A percentile compares a stretch with the other conserved stretches of the same genome.
phyloP scores from a whole-genome alignment of 2,888 invertebrate species.

The Acrocyrtus sp. region DNA sequence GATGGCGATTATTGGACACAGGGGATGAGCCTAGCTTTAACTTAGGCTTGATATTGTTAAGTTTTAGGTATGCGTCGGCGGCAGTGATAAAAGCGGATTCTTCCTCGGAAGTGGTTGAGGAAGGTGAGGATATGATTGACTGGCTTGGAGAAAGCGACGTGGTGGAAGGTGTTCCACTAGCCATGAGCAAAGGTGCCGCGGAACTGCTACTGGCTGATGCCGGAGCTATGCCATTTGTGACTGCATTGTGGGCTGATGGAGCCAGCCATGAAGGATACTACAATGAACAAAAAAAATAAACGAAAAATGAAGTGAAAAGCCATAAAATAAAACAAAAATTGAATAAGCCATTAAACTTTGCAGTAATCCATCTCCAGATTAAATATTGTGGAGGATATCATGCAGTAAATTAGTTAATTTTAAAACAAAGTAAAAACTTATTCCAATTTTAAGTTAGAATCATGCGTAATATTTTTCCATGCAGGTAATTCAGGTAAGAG shows the following conservation, averaged over 20 bases:
- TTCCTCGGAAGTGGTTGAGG: constrained; percentile 30
- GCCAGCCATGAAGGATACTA: constrained; percentile 47
- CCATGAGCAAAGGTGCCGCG: constrained; percentile 30
- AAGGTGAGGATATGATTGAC: constrained; percentile 28
- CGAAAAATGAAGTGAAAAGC: constrained; percentile 4
- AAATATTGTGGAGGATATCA: no score
- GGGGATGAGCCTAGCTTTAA: constrained; percentile 30
- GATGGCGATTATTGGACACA: constrained; percentile 4
- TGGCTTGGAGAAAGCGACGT: constrained; percentile 37
- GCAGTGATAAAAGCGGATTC: constrained; percentile 25
- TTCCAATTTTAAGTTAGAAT: no score
- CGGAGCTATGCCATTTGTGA: constrained; percentile 12
- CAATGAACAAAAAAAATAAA: constrained; percentile 13
- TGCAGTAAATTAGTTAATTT: no score
- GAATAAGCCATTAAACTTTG: no score
- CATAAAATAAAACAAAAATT: constrained; percentile 3
- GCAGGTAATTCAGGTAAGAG: no score
- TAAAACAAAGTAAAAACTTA: no score
- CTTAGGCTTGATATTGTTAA: constrained; percentile 38
- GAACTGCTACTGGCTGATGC: constrained; percentile 42
- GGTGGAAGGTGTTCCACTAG: constrained; percentile 40
- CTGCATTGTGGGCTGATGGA: constrained; percentile 20
- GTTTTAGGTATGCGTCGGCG: constrained; percentile 47
- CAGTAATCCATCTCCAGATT: no score
- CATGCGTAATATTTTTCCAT: no score